Percentiles rank a stretch among this genome's conserved stretches.
These are phyloP conservation scores for Lepidochrysops patricia DNA, from an alignment of 2,888 invertebrate genomes.

Conservation along the genomic window DNA sequence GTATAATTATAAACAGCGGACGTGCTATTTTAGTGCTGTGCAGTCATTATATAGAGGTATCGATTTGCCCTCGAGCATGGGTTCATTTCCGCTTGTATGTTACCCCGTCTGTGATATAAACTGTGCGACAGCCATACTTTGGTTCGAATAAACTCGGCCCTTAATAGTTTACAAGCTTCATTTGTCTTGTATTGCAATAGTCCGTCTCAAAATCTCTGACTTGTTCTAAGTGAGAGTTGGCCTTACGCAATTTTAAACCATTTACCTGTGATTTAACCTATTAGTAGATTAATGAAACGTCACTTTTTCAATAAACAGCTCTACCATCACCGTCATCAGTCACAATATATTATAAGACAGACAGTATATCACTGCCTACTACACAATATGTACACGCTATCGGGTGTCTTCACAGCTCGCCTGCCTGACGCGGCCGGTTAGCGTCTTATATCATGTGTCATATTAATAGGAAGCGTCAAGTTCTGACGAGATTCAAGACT, in stretches of 20 bases:
- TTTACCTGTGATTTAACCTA: too few species aligned
- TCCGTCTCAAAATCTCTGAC: too few species aligned
- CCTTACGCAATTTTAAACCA: too few species aligned
- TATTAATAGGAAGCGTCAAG: background rate
- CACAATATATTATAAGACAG: background rate
- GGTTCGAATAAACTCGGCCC: too few species aligned
- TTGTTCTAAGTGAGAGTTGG: too few species aligned
- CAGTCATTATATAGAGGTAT: constrained; percentile 19
- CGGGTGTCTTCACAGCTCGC: background rate
- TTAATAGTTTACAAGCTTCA: too few species aligned
- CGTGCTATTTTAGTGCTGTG: background rate
- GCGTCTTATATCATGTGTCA: background rate
- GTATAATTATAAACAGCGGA: background rate
- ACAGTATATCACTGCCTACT: too few species aligned
- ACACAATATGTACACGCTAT: background rate
- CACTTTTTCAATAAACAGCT: background rate
- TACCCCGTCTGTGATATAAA: background rate
- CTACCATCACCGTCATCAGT: background rate
- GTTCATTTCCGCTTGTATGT: background rate
- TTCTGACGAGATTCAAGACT: background rate
- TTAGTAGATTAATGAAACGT: too few species aligned
- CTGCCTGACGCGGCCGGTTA: background rate
- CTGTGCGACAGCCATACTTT: too few species aligned
- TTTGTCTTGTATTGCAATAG: too few species aligned
- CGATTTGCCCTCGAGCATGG: background rate